Percentiles rank a stretch among this genome's conserved stretches.
phyloP scores from a whole-genome alignment of 2,888 invertebrate genomes.

The Pteria penguin region DNA sequence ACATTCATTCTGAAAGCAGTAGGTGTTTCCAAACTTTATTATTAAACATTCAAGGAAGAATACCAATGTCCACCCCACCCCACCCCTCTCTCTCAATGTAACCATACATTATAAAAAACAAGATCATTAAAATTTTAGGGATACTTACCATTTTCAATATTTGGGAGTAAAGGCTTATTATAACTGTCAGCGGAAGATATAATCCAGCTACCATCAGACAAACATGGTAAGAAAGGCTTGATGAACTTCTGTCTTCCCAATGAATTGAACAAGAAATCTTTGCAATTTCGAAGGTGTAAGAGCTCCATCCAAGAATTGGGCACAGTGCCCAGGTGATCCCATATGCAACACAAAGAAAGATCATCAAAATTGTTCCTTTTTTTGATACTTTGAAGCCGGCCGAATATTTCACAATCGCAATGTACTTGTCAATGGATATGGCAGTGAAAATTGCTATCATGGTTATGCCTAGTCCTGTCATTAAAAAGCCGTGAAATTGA shows the following conservation, averaged over 20 bases:
- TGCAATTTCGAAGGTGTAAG: slow-evolving; percentile 16
- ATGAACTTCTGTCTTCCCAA: neutral
- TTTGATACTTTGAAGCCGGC: neutral
- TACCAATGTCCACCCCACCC: too few relatives aligned
- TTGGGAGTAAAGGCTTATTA: neutral
- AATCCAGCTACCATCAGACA: slow-evolving; percentile 11
- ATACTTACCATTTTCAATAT: slow-evolving; percentile 29
- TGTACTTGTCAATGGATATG: slow-evolving; percentile 19
- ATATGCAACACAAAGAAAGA: slow-evolving; percentile 3
- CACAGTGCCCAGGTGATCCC: slow-evolving; percentile 4
- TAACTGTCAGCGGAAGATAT: slow-evolving; percentile 5
- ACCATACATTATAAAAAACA: too few relatives aligned
- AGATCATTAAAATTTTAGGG: too few relatives aligned
- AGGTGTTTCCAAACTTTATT: too few relatives aligned
- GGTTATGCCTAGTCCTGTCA: slow-evolving; percentile 17
- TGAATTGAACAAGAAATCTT: slow-evolving; percentile 15
- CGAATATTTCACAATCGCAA: slow-evolving; percentile 7
- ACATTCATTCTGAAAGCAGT: too few relatives aligned
- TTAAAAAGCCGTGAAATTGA: slow-evolving; percentile 16
- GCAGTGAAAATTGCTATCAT: slow-evolving; percentile 30
- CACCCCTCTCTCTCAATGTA: too few relatives aligned
- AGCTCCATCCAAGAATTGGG: slow-evolving; percentile 30
- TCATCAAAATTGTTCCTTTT: neutral
- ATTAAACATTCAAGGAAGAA: too few relatives aligned
- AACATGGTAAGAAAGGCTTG: slow-evolving; percentile 14